Base-by-base conservation (phyloP, 2,888 invertebrate genomes). In the Craniophora ligustri region DNA sequence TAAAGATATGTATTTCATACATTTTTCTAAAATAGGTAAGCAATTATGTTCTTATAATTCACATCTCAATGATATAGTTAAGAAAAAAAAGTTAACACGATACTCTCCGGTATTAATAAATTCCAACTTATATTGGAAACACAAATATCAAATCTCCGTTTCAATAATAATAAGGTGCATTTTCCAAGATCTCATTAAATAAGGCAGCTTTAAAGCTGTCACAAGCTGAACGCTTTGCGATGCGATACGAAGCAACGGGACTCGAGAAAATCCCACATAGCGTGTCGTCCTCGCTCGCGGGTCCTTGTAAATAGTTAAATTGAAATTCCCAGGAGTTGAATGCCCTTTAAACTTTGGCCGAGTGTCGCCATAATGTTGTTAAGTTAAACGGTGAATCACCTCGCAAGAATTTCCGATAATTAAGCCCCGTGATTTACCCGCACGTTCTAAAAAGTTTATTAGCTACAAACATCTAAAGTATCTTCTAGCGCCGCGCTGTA, bases 291-390 rank as follows among this genome's bases (percentile, higher is more conserved):
- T 15, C 30, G 14, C 28, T 31, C 21, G 14, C 18, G 21, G 7
- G 53, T 46, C 48, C 39, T 61, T 53, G 59, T 48, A 60, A 59
- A 54, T 59, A 65, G 72, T 69, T 69, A 62, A 75, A 74, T 72
- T 75, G 69, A 53, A 75, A 75, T 75, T 74, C 75, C 36, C 39
- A 13, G 32, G 49, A 68, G 66, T 61, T 62, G 50, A 61, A 53
- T 57, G 60, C 47, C 47, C 61, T 50, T 36, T 11, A 28, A 38
- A 53, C 40, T 56, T 56, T 18, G 8, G 7, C 19, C 5, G 34
- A 42, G 44, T 32, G 15, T 47, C 40, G n/a, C 36, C 8, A 45
- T n/a, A n/a, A n/a, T 26, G 26, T 26, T 26, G 26, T n/a, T n/a
- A 26, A 26, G 26, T n/a, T n/a, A 26, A 26, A n/a, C n/a, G 26